Evolutionary conservation across 2,113 vertebrate genomes (phyloP), one percentile per base, ranked within the genome.

Genomic region (Rhinolophus sinicus): DNA sequence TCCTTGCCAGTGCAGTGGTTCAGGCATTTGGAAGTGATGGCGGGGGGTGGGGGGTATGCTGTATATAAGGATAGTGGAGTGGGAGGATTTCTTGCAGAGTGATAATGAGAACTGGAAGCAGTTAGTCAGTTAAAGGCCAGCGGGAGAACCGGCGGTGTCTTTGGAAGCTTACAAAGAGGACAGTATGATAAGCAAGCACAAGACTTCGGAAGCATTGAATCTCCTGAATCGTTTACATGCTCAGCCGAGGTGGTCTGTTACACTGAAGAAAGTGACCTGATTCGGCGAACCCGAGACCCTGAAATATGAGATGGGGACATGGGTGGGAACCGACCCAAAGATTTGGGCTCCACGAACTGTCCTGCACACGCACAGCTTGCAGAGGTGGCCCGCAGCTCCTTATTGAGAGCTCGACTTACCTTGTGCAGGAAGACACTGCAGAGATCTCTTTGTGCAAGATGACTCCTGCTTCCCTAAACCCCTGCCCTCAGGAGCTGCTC

Each of bases 1-100:
- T 50, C 58, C 38, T 90, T 54, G 38, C 30, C 84, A 83, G 24
- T 19, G 47, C 47, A 5, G 7, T 28, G 47, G 62, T 15, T 60
- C n/a, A 5, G 78, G n/a, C 24, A 60, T 72, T 54, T 72, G n/a
- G 76, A 62, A 60, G 24, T 28, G 8, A 30, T 14, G 40, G 40
- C 12, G 47, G 10, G 12, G 10, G 30, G 70, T 2, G 16, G 11
- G 21, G 18, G 1, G 2, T 26, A 72, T 1, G 0, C 16, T 56
- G 12, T 56, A 26, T 64, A 10, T 26, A 62, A 69, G 78, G 21
- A 50, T 12, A 33, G 16, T 50, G 8, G 50, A 69, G 6, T 6
- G 35, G 15, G 40, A 44, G 47, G 67, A n/a, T 44, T 73, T 65
- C 67, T 58, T 40, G 30, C 28, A 83, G 47, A 69, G n/a, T 28